Evolutionary conservation across 2,888 invertebrate species (phyloP), one percentile per base, ranked within the genome.

Genomic region (Physocephala rufipes): DNA sequence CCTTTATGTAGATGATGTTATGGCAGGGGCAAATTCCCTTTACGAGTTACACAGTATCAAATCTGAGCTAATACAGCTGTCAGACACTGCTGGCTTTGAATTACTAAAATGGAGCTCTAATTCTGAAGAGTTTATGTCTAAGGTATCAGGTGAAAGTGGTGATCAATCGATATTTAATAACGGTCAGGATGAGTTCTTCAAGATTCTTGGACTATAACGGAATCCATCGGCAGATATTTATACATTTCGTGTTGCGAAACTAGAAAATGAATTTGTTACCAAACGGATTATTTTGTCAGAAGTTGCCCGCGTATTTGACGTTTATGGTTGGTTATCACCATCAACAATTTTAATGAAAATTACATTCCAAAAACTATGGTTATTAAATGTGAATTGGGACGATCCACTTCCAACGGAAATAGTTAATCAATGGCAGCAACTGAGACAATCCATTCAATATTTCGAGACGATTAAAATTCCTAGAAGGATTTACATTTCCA

Each of bases 1-100:
- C 30, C 69, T 75, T 26, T 76, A 75, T 28, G 75, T 75, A 2
- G 76, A 77, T 43, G 77, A 75, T 19, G 68, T 76, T 1, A 30
- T 75, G 51, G 70, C 74, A 0, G 74, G 75, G 9, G 68, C 72
- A 7, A n/a, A 53, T 19, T 70, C 74, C n/a, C 61, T 70, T n/a
- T 59, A 66, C 36, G 63, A 73, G 28, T 21, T 74, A 2, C 3
- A 68, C 4, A 19, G n/a, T n/a, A 15, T 53, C 19, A 3, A 70
- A 15, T 13, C 66, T 21, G 74, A 76, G 21, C 30, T 75, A 13
- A 49, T 67, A 2, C 12, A 70, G 65, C n/a, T 74, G 13, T 68
- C 73, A 1, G 16, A 49, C 7, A 26, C 49, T 21, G 59, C 30
- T n/a, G 61, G 67, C 21, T 62, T 61, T 49, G 51, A n/a, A 49